These are phyloP conservation scores for Drosophila oshimai DNA, from an alignment of 1,140 invertebrate species.

Conservation along the genomic window DNA sequence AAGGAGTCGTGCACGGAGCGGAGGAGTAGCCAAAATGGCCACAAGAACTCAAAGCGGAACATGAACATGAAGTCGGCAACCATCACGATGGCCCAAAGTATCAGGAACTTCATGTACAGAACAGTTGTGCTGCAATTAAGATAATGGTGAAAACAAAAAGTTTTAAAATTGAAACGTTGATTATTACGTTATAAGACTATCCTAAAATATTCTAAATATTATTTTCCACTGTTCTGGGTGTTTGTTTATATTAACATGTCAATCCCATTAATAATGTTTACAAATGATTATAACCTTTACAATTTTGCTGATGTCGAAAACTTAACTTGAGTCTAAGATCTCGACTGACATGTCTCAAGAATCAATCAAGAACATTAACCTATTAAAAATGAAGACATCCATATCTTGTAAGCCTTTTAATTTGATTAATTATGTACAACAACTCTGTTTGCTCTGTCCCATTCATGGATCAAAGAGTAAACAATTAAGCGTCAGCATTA, in stretches of 20 bases:
- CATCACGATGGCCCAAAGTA: conserved; percentile 97
- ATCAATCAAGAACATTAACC: no score
- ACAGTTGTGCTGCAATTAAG: conserved; percentile 91
- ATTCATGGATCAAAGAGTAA: background rate
- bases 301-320: no score
- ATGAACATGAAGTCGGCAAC: conserved; percentile 98
- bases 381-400: no score
- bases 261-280: no score
- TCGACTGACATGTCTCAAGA: no score
- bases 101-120: conserved; percentile 97
- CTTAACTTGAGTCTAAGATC: no score
- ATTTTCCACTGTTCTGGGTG: no score
- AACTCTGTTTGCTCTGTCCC: no score
- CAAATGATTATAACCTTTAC: no score
- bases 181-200: background rate
- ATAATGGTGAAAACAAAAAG: conserved; percentile 28
- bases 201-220: background rate
- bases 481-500: conserved; percentile 1
- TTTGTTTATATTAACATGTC: no score
- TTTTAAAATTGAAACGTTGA: background rate
- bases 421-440: background rate
- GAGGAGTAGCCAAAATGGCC: conserved; percentile 98
- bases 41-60: conserved; percentile 99
- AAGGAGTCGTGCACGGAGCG: conserved; percentile 98
- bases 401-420: background rate